A percentile compares a stretch with the other conserved stretches of the same genome.
These are phyloP conservation scores for Ianthella basta DNA, from an alignment of 37 sponge, comb jelly and placozoan genomes.

Conservation along the genomic window DNA sequence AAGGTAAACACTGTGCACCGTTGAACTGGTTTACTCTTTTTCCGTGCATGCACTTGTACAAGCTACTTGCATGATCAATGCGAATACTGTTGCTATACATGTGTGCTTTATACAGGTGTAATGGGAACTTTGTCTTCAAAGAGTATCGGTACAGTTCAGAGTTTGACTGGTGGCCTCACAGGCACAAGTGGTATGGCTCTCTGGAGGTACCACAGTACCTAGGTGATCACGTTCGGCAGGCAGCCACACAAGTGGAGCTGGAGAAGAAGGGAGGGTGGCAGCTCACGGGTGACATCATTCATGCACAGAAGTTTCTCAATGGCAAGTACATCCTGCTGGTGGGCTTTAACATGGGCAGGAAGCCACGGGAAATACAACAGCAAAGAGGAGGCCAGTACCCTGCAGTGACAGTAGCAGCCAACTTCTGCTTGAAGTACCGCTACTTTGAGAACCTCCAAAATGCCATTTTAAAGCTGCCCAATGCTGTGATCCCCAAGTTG, in stretches of 20 bases:
- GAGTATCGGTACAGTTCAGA: no score
- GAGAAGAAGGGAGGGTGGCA: no score
- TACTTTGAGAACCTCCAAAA: constrained; percentile 49
- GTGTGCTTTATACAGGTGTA: no score
- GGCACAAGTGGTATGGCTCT: no score
- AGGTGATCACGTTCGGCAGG: constrained; percentile 15
- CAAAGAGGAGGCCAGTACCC: not conserved
- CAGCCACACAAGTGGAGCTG: not conserved
- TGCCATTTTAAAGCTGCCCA: constrained; percentile 21
- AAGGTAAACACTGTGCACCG: no score
- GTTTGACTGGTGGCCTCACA: no score
- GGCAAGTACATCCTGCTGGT: not conserved
- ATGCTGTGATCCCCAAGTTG: not conserved
- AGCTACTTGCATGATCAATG: no score
- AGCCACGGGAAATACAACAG: not conserved
- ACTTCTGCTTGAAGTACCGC: constrained; percentile 29
- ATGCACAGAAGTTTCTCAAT: not conserved
- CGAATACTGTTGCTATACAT: no score
- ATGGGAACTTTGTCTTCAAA: no score
- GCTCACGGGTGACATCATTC: no score
- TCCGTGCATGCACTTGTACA: no score
- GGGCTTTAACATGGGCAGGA: not conserved
- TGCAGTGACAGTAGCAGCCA: not conserved
- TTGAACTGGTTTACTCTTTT: no score
- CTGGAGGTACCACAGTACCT: not conserved